These are phyloP conservation scores for Trichacis sp. DNA, from an alignment of 2,888 invertebrate genomes.

Conservation along the genomic window DNA sequence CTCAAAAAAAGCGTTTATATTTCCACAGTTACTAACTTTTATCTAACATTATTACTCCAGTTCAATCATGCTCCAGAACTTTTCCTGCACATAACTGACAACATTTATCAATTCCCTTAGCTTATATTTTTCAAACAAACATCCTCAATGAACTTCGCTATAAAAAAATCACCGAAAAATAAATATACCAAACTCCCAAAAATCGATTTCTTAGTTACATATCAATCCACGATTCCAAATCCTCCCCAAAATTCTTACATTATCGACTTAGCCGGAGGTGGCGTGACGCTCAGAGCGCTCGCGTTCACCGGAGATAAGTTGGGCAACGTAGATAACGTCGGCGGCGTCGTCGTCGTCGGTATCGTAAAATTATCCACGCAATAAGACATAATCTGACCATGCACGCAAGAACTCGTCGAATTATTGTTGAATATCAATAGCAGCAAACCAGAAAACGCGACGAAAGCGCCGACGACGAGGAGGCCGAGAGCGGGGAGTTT, in stretches of 20 bases:
- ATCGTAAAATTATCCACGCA: slow-evolving; percentile 64
- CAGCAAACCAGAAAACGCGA: slow-evolving; percentile 74
- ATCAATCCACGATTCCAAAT: no score
- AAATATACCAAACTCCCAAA: no score
- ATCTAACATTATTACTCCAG: no score
- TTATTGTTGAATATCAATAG: slow-evolving; percentile 71
- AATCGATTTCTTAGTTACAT: not conserved
- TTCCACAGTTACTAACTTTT: no score
- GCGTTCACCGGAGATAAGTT: slow-evolving; percentile 2
- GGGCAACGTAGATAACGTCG: slow-evolving; percentile 9
- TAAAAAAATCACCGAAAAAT: not conserved
- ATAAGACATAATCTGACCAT: slow-evolving; percentile 75
- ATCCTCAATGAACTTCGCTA: not conserved
- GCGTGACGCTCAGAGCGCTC: not conserved
- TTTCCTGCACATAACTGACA: no score
- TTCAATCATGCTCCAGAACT: no score
- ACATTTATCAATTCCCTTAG: no score
- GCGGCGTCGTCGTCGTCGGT: slow-evolving; percentile 11
- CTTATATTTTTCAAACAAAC: no score
- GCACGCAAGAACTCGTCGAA: slow-evolving; percentile 72
- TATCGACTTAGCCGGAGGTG: not conserved
- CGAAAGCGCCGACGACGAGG: slow-evolving; percentile 76
- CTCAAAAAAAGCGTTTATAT: no score
- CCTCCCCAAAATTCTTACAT: not conserved
- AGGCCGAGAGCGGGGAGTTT: slow-evolving; percentile 81